Evolutionary conservation across 64 coral and sea anemone species (phyloP).

Genomic region (Pachyseris speciosa): DNA sequence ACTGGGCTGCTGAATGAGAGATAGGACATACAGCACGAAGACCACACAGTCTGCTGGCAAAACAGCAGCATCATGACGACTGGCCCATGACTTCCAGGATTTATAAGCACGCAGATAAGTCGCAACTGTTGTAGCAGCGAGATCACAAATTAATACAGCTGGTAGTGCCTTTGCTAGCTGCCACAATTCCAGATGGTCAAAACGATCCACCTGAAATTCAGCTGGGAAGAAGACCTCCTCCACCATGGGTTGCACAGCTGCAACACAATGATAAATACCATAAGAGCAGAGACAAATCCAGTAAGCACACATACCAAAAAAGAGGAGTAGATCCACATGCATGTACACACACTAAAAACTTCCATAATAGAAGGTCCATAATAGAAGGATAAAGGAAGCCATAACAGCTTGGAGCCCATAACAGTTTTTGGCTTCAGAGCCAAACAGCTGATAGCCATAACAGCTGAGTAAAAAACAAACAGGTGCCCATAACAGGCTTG

Average conservation of each 20-base stretch:
- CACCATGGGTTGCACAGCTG: not conserved
- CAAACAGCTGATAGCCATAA: not conserved
- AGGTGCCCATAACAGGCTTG: too few relatives aligned
- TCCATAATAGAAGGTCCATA: too few relatives aligned
- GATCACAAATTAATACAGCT: slow-evolving; percentile 8
- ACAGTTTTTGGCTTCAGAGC: not conserved
- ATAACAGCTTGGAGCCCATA: not conserved
- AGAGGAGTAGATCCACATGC: not conserved
- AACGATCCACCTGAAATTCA: not conserved
- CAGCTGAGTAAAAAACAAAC: not conserved
- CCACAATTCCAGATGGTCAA: not conserved
- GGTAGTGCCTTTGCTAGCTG: slow-evolving; percentile 13
- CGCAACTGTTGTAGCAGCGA: slow-evolving; percentile 34
- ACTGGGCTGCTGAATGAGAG: slow-evolving; percentile 3
- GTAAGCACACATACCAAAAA: not conserved
- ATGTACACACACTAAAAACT: too few relatives aligned
- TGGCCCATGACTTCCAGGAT: too few relatives aligned
- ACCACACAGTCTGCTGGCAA: not conserved
- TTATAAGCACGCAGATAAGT: too few relatives aligned
- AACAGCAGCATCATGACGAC: not conserved
- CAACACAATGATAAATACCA: too few relatives aligned
- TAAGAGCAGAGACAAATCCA: too few relatives aligned
- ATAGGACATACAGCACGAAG: slow-evolving; percentile 24
- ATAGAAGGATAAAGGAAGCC: not conserved
- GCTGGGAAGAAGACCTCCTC: not conserved